Conservation (phyloP, 2,888 invertebrate genomes). For the Callyntrura guangdongensis region DNA sequence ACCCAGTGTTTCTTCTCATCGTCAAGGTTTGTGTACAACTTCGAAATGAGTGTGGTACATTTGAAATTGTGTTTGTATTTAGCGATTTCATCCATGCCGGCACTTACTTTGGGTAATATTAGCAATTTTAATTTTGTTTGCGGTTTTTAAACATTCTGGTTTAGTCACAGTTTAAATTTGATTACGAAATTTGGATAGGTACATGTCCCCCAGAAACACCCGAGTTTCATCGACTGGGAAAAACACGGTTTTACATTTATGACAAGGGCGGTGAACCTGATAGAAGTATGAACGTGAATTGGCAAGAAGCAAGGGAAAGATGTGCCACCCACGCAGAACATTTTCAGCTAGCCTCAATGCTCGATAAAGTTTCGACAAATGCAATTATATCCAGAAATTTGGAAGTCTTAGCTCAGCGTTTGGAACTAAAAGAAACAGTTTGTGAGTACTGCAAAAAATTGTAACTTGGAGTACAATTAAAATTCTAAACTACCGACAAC, state of each 20-base stretch:
- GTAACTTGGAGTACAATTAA: not conserved
- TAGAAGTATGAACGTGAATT: constrained; percentile 18
- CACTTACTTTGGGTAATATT: too few species aligned
- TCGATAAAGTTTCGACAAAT: constrained; percentile 64
- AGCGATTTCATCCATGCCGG: too few species aligned
- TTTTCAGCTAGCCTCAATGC: constrained; percentile 4
- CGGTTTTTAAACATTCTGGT: too few species aligned
- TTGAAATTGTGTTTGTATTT: too few species aligned
- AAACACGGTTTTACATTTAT: constrained; percentile 58
- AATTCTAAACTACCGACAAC: not conserved
- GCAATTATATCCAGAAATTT: constrained; percentile 53
- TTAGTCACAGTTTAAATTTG: too few species aligned
- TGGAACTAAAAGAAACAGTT: constrained; percentile 39
- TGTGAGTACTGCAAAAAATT: constrained; percentile 37
- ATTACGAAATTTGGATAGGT: not conserved
- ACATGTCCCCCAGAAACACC: constrained; percentile 14
- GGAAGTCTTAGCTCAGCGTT: constrained; percentile 21
- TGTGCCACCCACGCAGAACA: not conserved
- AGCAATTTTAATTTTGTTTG: too few species aligned
- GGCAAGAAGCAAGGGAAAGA: constrained; percentile 19
- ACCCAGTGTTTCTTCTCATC: too few species aligned
- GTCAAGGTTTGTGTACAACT: too few species aligned
- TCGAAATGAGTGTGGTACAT: too few species aligned
- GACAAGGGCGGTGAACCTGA: constrained; percentile 16
- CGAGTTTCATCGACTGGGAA: constrained; percentile 60